Evolutionary conservation across 2,888 invertebrate species (phyloP).

Genomic region (Itoplectis maculator): DNA sequence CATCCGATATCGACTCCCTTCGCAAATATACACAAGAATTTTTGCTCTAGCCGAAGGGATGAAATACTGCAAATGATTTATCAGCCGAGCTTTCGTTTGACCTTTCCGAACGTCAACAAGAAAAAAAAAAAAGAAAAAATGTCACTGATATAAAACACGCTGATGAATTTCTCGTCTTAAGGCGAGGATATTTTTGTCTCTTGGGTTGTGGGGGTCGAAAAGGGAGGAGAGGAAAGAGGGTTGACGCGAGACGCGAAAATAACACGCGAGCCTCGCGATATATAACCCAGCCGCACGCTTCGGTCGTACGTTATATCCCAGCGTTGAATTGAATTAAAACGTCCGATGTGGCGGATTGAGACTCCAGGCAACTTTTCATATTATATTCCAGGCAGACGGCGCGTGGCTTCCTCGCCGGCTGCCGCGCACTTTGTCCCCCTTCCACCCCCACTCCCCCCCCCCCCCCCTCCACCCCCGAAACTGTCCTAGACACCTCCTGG

Average conservation of each 20-base stretch:
- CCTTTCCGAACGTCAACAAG: no score
- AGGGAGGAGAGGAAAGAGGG: background rate
- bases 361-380: slow-evolving; percentile 71
- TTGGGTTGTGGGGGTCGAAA: no score
- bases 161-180: background rate
- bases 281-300: slow-evolving; percentile 70
- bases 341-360: slow-evolving; percentile 69
- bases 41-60: no score
- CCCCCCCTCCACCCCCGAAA: slow-evolving; percentile 47
- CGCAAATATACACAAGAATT: no score
- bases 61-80: no score
- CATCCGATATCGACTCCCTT: no score
- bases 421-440: slow-evolving; percentile 30
- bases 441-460: no score
- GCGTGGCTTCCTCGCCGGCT: slow-evolving; percentile 16
- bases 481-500: slow-evolving; percentile 52
- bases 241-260: slow-evolving; percentile 12
- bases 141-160: no score
- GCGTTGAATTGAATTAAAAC: slow-evolving; percentile 72
- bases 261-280: slow-evolving; percentile 60
- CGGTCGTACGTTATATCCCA: slow-evolving; percentile 69
- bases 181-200: slow-evolving; percentile 1
- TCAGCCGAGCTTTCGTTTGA: background rate
- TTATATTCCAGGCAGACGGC: slow-evolving; percentile 63
- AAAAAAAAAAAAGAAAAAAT: no score